Conservation (phyloP, 2,888 invertebrate species). For the Sphinx pinastri region DNA sequence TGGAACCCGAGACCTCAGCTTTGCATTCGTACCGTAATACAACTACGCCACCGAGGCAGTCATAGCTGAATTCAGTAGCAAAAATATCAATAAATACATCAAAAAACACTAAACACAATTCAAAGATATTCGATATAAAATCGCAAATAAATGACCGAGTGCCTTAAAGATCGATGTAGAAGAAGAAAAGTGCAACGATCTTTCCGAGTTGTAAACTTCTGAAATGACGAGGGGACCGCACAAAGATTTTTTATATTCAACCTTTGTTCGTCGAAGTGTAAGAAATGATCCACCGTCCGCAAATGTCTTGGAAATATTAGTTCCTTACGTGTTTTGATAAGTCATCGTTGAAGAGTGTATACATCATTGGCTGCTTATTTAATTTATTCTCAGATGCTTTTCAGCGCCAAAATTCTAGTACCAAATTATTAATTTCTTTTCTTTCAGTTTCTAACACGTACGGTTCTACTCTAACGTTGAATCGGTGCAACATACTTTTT, state of each 20-base stretch:
- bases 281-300: constrained; percentile 46
- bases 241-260: constrained; percentile 45
- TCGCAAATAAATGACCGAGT: constrained; percentile 2
- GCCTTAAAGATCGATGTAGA: constrained; percentile 16
- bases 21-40: too few species aligned
- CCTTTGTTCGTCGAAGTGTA: constrained; percentile 47
- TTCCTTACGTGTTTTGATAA: neutral
- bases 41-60: too few species aligned
- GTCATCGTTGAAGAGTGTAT: neutral
- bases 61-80: too few species aligned
- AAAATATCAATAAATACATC: neutral
- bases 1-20: too few species aligned
- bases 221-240: constrained; percentile 28
- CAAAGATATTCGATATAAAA: neutral
- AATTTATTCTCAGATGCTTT: too few species aligned
- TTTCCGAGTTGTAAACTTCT: constrained; percentile 28
- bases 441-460: too few species aligned
- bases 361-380: too few species aligned
- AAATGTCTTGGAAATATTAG: constrained; percentile 50
- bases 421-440: too few species aligned
- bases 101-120: neutral
- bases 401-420: too few species aligned
- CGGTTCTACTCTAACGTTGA: too few species aligned
- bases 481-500: too few species aligned
- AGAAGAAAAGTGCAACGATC: constrained; percentile 16